Evolutionary conservation across 2,797 vertebrate species (phyloP), one percentile per base, ranked within the genome.

Genomic region (Avahi laniger): DNA sequence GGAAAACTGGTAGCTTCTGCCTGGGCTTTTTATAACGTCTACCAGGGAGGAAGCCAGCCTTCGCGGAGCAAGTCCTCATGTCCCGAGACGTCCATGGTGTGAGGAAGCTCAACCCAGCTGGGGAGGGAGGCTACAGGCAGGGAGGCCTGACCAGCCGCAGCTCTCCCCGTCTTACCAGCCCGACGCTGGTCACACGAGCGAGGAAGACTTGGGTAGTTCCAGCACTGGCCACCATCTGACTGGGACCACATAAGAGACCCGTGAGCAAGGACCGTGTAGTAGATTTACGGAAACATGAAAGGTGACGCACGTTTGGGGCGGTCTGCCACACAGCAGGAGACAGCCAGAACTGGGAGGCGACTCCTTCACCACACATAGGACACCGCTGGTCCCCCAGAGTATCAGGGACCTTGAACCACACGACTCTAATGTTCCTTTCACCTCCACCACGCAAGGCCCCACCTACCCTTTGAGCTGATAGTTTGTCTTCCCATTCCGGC

Each of bases 41-140:
- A 2, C 10, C 50, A 18, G 10, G 35, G 28, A 43, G 28, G 48
- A 69, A 57, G 38, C 12, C 15, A 4, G 30, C 10, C 7, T 22
- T 1, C 9, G 35, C 5, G 22, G 50, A 41, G 57, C 2, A 93
- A 57, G 33, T 78, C 8, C 41, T 5, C 6, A 0, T 3, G 4
- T 17, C n/a, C 69, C 2, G 26, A 82, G 61, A 50, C 30, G 0
- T 0, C 28, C 41, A 13, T 2, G 17, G 9, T 20, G 28, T 1
- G n/a, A 86, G 54, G 81, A 78, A 87, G 63, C 9, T 26, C 46
- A 70, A 1, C 15, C 17, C 65, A 9, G 22, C 50, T 5, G 11
- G 24, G 28, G 4, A 50, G 69, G 15, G 17, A 8, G 41, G 72
- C 11, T 48, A 1, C 0, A 15, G 43, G 48, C 11, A 54, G 41